Base-by-base conservation (phyloP, 1,140 invertebrate species). In the Drepana arcuata region DNA sequence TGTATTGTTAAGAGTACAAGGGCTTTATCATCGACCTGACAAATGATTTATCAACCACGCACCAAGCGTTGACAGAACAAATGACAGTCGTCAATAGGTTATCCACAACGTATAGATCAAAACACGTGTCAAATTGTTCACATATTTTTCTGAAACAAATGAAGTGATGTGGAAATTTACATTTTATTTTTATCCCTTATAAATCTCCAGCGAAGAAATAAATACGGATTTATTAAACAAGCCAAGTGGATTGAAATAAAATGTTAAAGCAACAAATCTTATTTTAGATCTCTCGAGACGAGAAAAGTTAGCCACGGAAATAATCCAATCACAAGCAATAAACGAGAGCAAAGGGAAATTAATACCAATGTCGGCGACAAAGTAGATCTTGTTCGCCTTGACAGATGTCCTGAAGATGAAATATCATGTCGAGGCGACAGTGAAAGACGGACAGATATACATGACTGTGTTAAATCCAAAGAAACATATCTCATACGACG, bases 381-480 rank as follows among this genome's bases (percentile, higher is more conserved):
- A 70, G 48, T 65, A 52, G 59, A 66, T 65, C 56, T 55, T 62
- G 64, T 66, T 49, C 50, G 23, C 44, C 48, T 48, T 64, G 59
- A 70, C 69, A 73, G 56, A 63, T 66, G 69, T 67, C 63, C 47
- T 37, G 28, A 35, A 62, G 49, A 67, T 65, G 63, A 72, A 67
- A 72, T 63, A 69, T 69, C 44, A 48, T 47, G 55, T 59, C 57
- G 50, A 47, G 49, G 42, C 39, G 44, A 42, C 26, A 26, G 30
- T 30, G 34, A 13, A 27, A 23, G 36, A 41, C 36, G 41, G 34
- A 33, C 31, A 24, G 31, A 26, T 24, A 41, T 24, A 27, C 30
- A 30, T 16, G 37, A 39, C 14, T 25, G 38, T 31, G 30, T 41
- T 41, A 41, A n/a, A 41, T 41, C 34, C 38, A 34, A 21, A 41